Conservation (phyloP, 1,140 invertebrate species). For the Caenorhabditis latens region DNA sequence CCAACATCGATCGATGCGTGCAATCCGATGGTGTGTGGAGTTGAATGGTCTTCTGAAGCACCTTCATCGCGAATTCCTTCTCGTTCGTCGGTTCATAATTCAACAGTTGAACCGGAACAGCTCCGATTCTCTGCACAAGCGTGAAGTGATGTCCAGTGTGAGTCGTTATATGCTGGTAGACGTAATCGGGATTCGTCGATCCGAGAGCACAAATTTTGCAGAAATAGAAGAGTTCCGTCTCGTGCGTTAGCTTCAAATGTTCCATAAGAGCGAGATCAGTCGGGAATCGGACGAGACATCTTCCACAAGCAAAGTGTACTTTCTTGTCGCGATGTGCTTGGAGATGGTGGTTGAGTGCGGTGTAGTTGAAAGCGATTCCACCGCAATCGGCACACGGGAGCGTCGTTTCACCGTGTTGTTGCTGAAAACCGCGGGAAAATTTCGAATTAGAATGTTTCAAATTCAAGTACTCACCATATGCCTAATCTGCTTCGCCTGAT, state of each 20-base stretch:
- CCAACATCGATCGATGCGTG: not conserved
- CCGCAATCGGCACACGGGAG: not conserved
- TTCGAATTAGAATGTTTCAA: too few relatives aligned
- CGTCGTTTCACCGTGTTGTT: not conserved
- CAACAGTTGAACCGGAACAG: not conserved
- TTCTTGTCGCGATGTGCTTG: not conserved
- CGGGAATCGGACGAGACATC: not conserved
- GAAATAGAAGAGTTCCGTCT: not conserved
- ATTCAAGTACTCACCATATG: not conserved
- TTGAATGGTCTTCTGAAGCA: not conserved
- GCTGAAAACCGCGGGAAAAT: too few relatives aligned
- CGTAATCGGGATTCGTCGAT: not conserved
- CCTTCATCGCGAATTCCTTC: not conserved
- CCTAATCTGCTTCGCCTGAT: not conserved
- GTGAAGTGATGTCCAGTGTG: too few relatives aligned
- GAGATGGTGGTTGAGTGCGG: not conserved
- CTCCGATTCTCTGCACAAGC: not conserved
- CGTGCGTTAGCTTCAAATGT: not conserved
- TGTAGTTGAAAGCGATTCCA: not conserved
- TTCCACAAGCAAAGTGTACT: not conserved
- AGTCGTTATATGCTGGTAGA: not conserved
- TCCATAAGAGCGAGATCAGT: not conserved
- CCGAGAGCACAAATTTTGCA: slow-evolving; percentile 11
- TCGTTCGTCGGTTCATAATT: not conserved
- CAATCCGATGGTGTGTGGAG: slow-evolving; percentile 1